phyloP scores from a whole-genome alignment of 2,113 vertebrate genomes.

The Gorsachius goisagi region DNA sequence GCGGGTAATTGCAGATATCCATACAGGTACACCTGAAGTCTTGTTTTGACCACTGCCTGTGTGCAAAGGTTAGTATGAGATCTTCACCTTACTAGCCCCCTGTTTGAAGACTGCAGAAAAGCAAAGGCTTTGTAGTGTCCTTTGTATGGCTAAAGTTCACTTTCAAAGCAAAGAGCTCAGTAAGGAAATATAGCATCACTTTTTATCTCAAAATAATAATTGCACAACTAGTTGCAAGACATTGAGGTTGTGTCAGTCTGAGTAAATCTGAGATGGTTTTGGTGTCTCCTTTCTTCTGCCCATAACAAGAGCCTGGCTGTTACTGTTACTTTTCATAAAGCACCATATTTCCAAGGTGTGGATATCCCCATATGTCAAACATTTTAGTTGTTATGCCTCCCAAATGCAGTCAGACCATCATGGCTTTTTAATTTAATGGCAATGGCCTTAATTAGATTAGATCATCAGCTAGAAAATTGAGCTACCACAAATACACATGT shows the following conservation, averaged over 20 bases:
- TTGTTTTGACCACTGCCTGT: neutral
- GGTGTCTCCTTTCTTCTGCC: neutral
- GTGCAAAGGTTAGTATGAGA: neutral
- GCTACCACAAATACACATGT: neutral
- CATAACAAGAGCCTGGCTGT: neutral
- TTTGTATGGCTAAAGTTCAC: neutral
- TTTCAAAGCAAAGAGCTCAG: neutral
- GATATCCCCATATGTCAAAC: neutral
- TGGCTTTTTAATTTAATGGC: neutral
- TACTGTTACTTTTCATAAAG: neutral
- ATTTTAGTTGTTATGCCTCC: neutral
- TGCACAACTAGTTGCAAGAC: neutral
- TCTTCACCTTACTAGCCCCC: neutral
- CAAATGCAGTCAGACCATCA: neutral
- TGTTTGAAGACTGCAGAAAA: neutral
- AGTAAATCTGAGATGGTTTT: neutral
- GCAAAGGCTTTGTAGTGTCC: neutral
- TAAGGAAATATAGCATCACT: neutral
- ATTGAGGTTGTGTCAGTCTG: neutral
- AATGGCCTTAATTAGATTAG: neutral
- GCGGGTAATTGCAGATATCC: neutral
- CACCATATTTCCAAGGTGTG: neutral
- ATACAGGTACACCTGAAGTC: neutral
- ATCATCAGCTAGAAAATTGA: neutral
- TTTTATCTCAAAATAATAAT: neutral